Evolutionary conservation across 2,888 invertebrate species (phyloP).

Genomic region (Chromoteleia sp.): DNA sequence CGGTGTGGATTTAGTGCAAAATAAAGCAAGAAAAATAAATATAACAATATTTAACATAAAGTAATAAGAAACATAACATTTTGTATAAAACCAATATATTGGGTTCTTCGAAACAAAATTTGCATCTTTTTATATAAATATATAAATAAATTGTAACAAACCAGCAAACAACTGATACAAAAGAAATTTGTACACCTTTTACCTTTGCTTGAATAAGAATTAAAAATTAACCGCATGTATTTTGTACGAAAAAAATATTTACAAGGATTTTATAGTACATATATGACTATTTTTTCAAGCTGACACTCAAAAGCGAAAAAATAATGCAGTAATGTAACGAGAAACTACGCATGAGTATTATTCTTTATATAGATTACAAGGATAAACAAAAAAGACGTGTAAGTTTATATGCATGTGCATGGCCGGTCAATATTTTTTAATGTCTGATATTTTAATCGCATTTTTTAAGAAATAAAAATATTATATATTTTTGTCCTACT

Average conservation of each 20-base stretch:
- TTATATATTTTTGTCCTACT: constrained; percentile 38
- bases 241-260: constrained; percentile 63
- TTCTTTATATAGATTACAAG: constrained; percentile 39
- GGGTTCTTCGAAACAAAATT: constrained; percentile 17
- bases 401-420: constrained; percentile 29
- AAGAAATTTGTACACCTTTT: constrained; percentile 58
- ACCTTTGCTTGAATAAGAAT: constrained; percentile 40
- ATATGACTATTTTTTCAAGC: constrained; percentile 66
- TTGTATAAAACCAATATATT: constrained; percentile 42
- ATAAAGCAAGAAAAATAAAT: constrained; percentile 28
- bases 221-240: constrained; percentile 56
- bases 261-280: constrained; percentile 64
- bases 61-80: constrained; percentile 42
- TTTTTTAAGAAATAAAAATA: constrained; percentile 39
- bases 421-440: constrained; percentile 38
- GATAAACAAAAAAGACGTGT: constrained; percentile 23
- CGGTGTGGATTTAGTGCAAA: constrained; percentile 42
- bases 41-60: constrained; percentile 32
- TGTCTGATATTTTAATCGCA: constrained; percentile 49
- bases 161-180: constrained; percentile 6
- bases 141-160: constrained; percentile 15
- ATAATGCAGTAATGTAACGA: constrained; percentile 37
- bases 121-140: constrained; percentile 30
- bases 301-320: constrained; percentile 16
- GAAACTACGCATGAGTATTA: constrained; percentile 55